Evolutionary conservation across 2,113 vertebrate genomes (phyloP).

Genomic region (Eubucco bourcierii): DNA sequence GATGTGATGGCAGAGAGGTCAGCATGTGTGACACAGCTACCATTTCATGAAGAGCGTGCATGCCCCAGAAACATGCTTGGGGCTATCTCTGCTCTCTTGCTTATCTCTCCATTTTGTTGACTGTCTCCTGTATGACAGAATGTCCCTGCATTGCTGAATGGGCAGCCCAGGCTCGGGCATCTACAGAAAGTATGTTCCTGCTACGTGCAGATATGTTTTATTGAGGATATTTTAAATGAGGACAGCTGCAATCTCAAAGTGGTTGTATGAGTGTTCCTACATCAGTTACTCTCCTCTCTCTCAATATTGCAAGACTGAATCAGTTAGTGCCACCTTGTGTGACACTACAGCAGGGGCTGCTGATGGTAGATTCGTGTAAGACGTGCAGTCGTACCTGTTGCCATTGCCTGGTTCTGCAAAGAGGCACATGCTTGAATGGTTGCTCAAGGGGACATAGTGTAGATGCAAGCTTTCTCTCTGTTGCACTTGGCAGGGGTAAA

Average conservation of each 20-base stretch:
- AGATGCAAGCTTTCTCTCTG: background rate
- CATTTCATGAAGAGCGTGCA: background rate
- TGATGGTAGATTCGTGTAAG: background rate
- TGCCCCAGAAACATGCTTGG: background rate
- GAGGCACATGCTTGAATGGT: background rate
- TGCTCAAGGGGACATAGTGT: background rate
- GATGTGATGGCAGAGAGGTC: background rate
- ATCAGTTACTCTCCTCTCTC: background rate
- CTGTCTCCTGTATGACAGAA: background rate
- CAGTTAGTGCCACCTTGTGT: background rate
- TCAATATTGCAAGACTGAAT: background rate
- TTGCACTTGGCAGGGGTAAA: rapidly evolving
- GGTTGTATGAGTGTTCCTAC: background rate
- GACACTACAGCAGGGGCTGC: background rate
- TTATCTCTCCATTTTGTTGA: background rate
- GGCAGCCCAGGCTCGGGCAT: background rate
- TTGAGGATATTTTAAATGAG: background rate
- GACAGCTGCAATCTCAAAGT: background rate
- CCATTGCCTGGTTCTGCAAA: background rate
- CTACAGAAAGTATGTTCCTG: background rate
- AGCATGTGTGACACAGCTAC: background rate
- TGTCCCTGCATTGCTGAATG: background rate
- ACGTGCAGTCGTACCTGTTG: background rate
- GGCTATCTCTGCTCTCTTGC: background rate
- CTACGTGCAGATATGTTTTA: background rate